These are phyloP conservation scores for Agrochola macilenta DNA, from an alignment of 2,888 invertebrate genomes.

Conservation along the genomic window DNA sequence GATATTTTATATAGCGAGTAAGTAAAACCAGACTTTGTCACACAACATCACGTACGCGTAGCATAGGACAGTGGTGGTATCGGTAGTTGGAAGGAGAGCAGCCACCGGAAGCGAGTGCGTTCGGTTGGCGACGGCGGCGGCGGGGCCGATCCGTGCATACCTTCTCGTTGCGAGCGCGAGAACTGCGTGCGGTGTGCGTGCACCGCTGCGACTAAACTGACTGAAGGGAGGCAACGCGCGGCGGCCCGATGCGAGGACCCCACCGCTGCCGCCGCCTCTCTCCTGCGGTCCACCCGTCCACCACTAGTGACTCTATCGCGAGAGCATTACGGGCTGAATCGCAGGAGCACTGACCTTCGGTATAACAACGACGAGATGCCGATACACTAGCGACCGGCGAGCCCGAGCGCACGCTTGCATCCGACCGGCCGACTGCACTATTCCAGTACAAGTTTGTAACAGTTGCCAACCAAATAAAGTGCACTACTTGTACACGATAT, in stretches of 20 bases:
- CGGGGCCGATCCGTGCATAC: conserved; percentile 81
- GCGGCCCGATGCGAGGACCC: conserved; percentile 82
- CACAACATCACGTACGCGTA: conserved; percentile 66
- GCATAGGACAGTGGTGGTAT: conserved; percentile 51
- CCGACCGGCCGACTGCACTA: conserved; percentile 78
- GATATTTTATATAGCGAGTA: conserved; percentile 40
- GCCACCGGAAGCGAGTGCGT: conserved; percentile 87
- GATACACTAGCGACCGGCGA: conserved; percentile 71
- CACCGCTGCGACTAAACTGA: conserved; percentile 89
- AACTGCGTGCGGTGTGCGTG: conserved; percentile 91
- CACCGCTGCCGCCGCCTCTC: conserved; percentile 86
- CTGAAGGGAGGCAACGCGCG: conserved; percentile 83
- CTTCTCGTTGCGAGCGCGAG: conserved; percentile 90
- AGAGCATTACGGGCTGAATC: conserved; percentile 87
- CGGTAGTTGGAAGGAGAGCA: conserved; percentile 79
- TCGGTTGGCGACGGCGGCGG: conserved; percentile 68
- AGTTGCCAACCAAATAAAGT: conserved; percentile 63
- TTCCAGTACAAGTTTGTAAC: conserved; percentile 68
- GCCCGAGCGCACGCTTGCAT: conserved; percentile 77
- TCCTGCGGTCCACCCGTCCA: conserved; percentile 82
- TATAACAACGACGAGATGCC: conserved; percentile 75
- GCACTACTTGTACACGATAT: conserved; percentile 31
- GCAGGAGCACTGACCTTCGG: conserved; percentile 88
- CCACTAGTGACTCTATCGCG: conserved; percentile 86
- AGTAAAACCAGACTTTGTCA: conserved; percentile 62